Evolutionary conservation across 2,888 invertebrate genomes (phyloP).

Genomic region (Neocrepidodera transversa): DNA sequence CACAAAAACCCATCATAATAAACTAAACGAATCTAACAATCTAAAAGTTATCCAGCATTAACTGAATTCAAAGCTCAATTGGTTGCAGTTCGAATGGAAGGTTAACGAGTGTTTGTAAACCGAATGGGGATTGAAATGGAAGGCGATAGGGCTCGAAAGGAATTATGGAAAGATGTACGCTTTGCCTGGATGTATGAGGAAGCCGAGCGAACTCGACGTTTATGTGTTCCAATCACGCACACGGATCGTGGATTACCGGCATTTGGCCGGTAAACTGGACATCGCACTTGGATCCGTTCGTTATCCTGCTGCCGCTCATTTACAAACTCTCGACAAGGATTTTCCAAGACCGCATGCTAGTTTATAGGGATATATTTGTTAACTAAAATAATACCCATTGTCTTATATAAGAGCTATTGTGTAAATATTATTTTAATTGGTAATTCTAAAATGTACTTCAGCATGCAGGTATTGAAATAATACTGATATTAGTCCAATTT

Average conservation of each 20-base stretch:
- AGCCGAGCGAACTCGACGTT: conserved; percentile 48
- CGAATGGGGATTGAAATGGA: conserved; percentile 9
- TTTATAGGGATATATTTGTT: neutral
- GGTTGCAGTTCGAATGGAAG: conserved; percentile 13
- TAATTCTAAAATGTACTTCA: no score
- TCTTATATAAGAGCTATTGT: no score
- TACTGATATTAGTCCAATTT: no score
- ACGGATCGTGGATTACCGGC: conserved; percentile 38
- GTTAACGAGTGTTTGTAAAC: conserved; percentile 26
- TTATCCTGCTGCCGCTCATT: conserved; percentile 18
- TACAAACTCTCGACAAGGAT: conserved; percentile 16
- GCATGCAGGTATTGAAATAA: no score
- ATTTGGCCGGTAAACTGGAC: conserved; percentile 33
- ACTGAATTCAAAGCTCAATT: conserved; percentile 20
- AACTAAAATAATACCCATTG: no score
- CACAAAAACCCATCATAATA: neutral
- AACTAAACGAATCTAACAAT: neutral
- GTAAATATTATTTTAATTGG: no score
- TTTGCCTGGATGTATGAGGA: conserved; percentile 43
- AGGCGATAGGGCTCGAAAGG: conserved; percentile 13
- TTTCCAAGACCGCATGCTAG: neutral
- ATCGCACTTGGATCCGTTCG: conserved; percentile 28
- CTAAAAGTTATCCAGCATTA: conserved; percentile 12
- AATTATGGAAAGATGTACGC: conserved; percentile 34
- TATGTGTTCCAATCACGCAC: conserved; percentile 54